Evolutionary conservation across 2,888 invertebrate genomes (phyloP).

Genomic region (Brachycybe producta): DNA sequence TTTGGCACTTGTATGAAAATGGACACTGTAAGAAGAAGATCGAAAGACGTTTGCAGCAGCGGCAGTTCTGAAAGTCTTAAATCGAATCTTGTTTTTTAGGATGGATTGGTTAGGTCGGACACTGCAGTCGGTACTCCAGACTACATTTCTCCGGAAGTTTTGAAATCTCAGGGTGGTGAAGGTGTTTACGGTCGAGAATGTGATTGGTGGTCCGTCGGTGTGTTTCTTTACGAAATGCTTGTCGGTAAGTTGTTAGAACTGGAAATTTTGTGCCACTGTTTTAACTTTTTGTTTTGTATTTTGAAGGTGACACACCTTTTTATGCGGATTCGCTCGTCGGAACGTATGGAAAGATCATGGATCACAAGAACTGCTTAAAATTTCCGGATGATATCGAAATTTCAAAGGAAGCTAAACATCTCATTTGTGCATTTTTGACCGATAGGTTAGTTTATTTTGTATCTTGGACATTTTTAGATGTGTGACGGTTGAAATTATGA

Average conservation of each 20-base stretch:
- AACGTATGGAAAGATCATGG: conserved; percentile 98
- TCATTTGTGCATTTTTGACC: conserved; percentile 87
- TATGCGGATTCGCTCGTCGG: conserved; percentile 96
- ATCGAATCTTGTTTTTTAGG: conserved; percentile 37
- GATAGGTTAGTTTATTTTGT: conserved; percentile 64
- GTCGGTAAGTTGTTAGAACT: conserved; percentile 48
- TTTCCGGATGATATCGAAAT: conserved; percentile 90
- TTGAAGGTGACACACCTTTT: conserved; percentile 77
- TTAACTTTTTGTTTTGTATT: neutral
- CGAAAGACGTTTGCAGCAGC: too few relatives aligned
- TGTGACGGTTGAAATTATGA: too few relatives aligned
- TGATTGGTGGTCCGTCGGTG: conserved; percentile 99
- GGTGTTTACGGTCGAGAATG: conserved; percentile 95
- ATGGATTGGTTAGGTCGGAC: conserved; percentile 88
- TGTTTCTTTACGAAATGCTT: conserved; percentile 97
- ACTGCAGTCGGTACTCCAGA: conserved; percentile 99
- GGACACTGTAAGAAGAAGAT: conserved; percentile 63
- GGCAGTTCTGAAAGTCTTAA: too few relatives aligned
- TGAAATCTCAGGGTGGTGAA: conserved; percentile 81
- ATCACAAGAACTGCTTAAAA: conserved; percentile 85
- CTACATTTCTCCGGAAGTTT: conserved; percentile 96
- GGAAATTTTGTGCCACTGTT: neutral
- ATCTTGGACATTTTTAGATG: too few relatives aligned
- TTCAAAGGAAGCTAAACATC: conserved; percentile 51
- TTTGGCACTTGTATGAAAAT: conserved; percentile 99